phyloP scores from a whole-genome alignment of 1,140 invertebrate genomes.

The Apis cerana region DNA sequence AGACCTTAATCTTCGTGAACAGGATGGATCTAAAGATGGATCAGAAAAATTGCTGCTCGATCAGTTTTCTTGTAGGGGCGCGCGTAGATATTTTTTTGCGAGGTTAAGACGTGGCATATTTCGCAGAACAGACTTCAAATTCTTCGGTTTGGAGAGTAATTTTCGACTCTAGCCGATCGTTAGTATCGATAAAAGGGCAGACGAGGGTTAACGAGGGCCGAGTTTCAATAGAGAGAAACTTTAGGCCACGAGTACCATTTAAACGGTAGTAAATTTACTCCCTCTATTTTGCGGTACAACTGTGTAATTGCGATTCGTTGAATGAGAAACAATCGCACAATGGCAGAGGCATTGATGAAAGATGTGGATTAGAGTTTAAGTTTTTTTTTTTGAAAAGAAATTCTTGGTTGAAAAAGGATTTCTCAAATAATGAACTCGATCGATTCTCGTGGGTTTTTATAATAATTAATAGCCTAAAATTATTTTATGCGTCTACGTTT shows the following conservation, averaged over 20 bases:
- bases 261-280: background rate
- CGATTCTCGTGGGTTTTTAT: too few species aligned
- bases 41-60: background rate
- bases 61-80: background rate
- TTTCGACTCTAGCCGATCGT: background rate
- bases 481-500: too few species aligned
- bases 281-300: background rate
- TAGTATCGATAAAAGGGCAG: background rate
- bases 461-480: too few species aligned
- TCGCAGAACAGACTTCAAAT: background rate
- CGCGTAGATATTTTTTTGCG: too few species aligned
- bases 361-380: too few species aligned
- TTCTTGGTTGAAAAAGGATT: too few species aligned
- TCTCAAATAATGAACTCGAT: too few species aligned
- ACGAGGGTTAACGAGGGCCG: background rate
- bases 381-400: too few species aligned
- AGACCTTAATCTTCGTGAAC: background rate
- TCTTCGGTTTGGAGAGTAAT: background rate
- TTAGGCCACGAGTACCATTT: background rate
- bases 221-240: background rate
- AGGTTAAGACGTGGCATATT: background rate
- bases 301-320: background rate
- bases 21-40: background rate
- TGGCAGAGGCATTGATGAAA: too few species aligned
- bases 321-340: background rate